Evolutionary conservation across 2,888 invertebrate species (phyloP).

Genomic region (Oscheius onirici): DNA sequence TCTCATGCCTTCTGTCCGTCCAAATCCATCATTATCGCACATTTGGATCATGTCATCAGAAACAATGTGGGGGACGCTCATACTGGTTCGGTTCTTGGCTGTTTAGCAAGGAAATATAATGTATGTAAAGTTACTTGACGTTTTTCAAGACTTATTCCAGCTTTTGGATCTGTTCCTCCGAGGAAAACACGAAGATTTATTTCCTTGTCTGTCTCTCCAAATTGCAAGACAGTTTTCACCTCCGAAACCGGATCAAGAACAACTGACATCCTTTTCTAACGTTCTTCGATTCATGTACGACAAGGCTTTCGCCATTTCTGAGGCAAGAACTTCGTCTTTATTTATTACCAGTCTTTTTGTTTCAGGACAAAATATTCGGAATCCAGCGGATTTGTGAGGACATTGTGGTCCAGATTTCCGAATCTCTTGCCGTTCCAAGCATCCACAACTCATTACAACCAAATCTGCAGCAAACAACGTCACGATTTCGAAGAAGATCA

Average conservation of each 20-base stretch:
- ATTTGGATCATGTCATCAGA: constrained; percentile 44
- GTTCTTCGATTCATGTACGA: constrained; percentile 65
- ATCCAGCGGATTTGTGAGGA: constrained; percentile 45
- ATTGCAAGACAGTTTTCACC: constrained; percentile 79
- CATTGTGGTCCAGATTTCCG: constrained; percentile 77
- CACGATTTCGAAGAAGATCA: constrained; percentile 85
- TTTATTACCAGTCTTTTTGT: not conserved
- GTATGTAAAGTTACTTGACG: not conserved
- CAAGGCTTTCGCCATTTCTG: constrained; percentile 46
- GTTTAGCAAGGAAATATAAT: constrained; percentile 39
- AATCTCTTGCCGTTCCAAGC: constrained; percentile 77
- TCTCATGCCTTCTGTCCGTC: constrained; percentile 97
- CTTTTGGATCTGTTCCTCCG: constrained; percentile 22
- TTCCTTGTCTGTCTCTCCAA: constrained; percentile 80
- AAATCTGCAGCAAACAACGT: constrained; percentile 80
- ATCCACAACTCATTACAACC: constrained; percentile 42
- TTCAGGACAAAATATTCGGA: constrained; percentile 5
- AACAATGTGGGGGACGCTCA: constrained; percentile 32
- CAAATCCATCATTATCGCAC: constrained; percentile 39
- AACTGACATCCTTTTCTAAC: constrained; percentile 53
- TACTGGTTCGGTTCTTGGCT: constrained; percentile 46
- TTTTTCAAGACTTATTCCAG: not conserved
- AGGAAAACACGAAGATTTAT: constrained; percentile 31
- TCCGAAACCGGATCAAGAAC: constrained; percentile 6
- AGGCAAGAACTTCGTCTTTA: too few species aligned